Conservation (phyloP, 2,113 vertebrate species). For the Paracyprichromis sp. region DNA sequence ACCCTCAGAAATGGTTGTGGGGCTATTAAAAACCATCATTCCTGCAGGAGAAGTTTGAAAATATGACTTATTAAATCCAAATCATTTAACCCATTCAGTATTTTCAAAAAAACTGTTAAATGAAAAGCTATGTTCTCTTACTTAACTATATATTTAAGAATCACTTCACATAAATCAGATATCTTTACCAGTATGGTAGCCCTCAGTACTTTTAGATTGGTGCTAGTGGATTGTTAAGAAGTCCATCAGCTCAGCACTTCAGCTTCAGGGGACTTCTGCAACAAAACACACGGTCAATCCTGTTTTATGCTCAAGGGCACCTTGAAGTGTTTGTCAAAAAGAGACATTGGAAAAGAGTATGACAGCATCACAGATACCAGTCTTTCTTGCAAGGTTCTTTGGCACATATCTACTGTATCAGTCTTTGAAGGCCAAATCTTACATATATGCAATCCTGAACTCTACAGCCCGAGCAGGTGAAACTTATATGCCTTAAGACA, state of each 20-base stretch:
- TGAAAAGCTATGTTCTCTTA: not conserved
- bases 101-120: not conserved
- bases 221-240: conserved; percentile 46
- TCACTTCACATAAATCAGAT: not conserved
- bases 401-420: conserved; percentile 43
- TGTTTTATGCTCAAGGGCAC: not conserved
- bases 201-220: conserved; percentile 35
- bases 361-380: conserved; percentile 46
- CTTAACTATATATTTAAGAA: not conserved
- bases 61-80: not conserved
- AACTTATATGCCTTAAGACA: conserved; percentile 68
- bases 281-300: conserved; percentile 13
- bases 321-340: not conserved
- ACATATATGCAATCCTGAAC: conserved; percentile 66
- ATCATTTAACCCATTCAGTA: conserved; percentile 11
- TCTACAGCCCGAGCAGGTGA: conserved; percentile 51
- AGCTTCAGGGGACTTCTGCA: conserved; percentile 55
- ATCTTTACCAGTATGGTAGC: not conserved
- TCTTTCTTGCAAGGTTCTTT: conserved; percentile 14
- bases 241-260: conserved; percentile 22
- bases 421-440: conserved; percentile 32
- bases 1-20: not conserved
- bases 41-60: not conserved
- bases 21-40: conserved; percentile 5
- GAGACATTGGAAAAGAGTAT: conserved; percentile 52